A percentile compares a stretch with the other conserved stretches of the same genome.
Evolutionary conservation across 2,113 vertebrate genomes (phyloP).

Genomic region (Verasper variegatus): DNA sequence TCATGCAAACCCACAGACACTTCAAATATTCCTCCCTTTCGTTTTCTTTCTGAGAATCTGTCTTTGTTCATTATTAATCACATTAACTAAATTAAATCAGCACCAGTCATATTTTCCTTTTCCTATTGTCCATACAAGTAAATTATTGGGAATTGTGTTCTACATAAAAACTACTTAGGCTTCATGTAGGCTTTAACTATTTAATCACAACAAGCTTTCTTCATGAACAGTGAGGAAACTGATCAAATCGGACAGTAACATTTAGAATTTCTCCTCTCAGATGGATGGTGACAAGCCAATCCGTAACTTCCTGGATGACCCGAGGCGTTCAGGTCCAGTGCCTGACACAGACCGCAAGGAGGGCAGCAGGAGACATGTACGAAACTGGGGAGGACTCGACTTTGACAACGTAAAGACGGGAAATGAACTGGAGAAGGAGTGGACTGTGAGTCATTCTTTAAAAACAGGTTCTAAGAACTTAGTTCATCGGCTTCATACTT

Average conservation of each 20-base stretch:
- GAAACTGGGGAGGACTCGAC: constrained; percentile 94
- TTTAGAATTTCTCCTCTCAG: constrained; percentile 50
- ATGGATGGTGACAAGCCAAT: constrained; percentile 87
- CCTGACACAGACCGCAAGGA: constrained; percentile 86
- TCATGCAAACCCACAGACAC: too few relatives aligned
- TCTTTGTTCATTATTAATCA: too few relatives aligned
- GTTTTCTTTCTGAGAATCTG: too few relatives aligned
- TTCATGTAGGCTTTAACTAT: neutral
- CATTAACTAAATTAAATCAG: too few relatives aligned
- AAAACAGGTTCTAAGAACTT: neutral
- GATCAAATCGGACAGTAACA: neutral
- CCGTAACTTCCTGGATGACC: constrained; percentile 92
- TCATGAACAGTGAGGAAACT: neutral
- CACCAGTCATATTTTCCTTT: too few relatives aligned
- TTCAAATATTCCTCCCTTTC: too few relatives aligned
- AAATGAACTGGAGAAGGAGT: constrained; percentile 85
- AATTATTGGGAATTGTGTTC: too few relatives aligned
- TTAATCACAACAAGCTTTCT: neutral
- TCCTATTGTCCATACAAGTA: too few relatives aligned
- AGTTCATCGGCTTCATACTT: neutral
- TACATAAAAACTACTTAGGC: too few relatives aligned
- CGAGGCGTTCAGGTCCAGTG: constrained; percentile 84
- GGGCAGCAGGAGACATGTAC: constrained; percentile 89
- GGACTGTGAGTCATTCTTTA: constrained; percentile 76
- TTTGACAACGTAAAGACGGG: constrained; percentile 91